Evolutionary conservation across 2,888 invertebrate species (phyloP).

Genomic region (Rambutsinella grinnellia): DNA sequence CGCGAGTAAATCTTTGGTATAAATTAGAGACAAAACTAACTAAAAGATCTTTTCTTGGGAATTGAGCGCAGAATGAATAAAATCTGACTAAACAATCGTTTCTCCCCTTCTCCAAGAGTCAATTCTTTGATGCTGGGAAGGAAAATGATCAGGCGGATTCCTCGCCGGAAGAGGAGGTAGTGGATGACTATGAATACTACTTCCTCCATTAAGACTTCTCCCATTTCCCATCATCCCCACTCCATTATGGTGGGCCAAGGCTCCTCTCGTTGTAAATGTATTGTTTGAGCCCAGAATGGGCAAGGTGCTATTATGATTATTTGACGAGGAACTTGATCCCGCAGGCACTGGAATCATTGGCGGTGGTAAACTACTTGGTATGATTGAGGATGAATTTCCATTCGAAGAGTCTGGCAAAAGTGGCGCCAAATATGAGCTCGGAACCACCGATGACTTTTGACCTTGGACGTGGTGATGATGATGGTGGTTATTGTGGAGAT

Average conservation of each 20-base stretch:
- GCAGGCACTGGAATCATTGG: constrained; percentile 51
- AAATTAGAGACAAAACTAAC: not conserved
- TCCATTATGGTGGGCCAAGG: constrained; percentile 45
- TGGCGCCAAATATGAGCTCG: constrained; percentile 51
- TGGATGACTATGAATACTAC: constrained; percentile 49
- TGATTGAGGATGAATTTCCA: constrained; percentile 13
- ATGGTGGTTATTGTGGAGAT: constrained; percentile 13
- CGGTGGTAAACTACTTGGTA: constrained; percentile 37
- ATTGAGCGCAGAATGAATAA: no score
- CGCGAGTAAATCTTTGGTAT: constrained; percentile 37
- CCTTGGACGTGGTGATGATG: constrained; percentile 45
- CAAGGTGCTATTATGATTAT: constrained; percentile 52
- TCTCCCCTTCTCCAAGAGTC: constrained; percentile 66
- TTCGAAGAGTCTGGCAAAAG: constrained; percentile 27
- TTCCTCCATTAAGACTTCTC: constrained; percentile 36
- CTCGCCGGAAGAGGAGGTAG: constrained; percentile 53
- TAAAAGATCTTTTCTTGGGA: not conserved
- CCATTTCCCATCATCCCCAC: constrained; percentile 28
- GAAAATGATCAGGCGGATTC: constrained; percentile 49
- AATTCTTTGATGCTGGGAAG: constrained; percentile 53
- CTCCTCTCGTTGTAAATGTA: constrained; percentile 54
- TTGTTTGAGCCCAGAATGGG: constrained; percentile 59
- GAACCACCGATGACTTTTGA: constrained; percentile 48
- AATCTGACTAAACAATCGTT: constrained; percentile 57
- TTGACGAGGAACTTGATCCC: constrained; percentile 40